These are phyloP conservation scores for Aphis gossypii DNA, from an alignment of 1,140 invertebrate species.

Conservation along the genomic window DNA sequence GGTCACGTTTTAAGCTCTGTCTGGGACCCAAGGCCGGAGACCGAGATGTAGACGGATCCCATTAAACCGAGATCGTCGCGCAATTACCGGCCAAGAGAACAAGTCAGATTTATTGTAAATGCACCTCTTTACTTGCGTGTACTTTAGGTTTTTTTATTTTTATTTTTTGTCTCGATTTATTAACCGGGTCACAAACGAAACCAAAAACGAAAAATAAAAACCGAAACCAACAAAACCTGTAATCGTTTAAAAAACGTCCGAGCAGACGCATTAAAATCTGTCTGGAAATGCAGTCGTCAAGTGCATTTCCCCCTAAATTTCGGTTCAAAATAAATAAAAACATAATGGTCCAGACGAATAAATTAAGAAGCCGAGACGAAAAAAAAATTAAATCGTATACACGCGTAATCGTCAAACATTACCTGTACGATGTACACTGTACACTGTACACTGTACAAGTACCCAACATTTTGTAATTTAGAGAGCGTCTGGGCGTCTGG, in stretches of 20 bases:
- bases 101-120: slow-evolving; percentile 35
- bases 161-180: slow-evolving; percentile 41
- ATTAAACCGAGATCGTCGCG: slow-evolving; percentile 41
- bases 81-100: slow-evolving; percentile 17
- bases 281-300: slow-evolving; percentile 57
- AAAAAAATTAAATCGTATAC: slow-evolving; percentile 51
- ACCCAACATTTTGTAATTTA: slow-evolving; percentile 39
- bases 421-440: not conserved
- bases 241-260: slow-evolving; percentile 53
- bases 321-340: slow-evolving; percentile 50
- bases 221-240: slow-evolving; percentile 51
- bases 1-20: slow-evolving; percentile 1
- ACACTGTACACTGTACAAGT: too few relatives aligned
- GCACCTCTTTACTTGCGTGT: slow-evolving; percentile 24
- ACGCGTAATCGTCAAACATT: not conserved
- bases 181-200: slow-evolving; percentile 53
- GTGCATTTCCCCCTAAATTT: slow-evolving; percentile 58
- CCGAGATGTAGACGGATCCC: not conserved
- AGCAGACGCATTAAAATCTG: slow-evolving; percentile 57
- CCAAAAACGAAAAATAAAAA: slow-evolving; percentile 55
- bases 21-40: slow-evolving; percentile 43
- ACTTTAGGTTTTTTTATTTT: slow-evolving; percentile 47
- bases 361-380: slow-evolving; percentile 42
- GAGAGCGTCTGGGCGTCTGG: not conserved
- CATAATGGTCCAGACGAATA: slow-evolving; percentile 55